Base-by-base conservation (phyloP, 1,140 invertebrate genomes). In the Halesus radiatus region DNA sequence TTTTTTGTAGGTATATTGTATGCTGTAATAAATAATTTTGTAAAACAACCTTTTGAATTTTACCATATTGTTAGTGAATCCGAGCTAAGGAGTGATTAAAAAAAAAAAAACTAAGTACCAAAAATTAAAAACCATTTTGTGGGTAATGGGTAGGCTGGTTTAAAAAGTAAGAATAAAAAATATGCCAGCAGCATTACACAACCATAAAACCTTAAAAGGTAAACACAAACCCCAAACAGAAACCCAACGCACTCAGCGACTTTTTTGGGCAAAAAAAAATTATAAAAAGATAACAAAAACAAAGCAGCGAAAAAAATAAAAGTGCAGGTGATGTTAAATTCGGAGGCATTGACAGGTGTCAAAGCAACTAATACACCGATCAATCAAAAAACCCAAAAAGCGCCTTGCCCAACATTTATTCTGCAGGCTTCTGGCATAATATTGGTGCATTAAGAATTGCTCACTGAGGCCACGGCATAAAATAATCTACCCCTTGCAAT, bases 311-410 rank as follows among this genome's bases (percentile, higher is more conserved):
- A 60, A 56, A 29, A 75, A 58, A 75, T 37, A 60, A 45, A 58
- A 56, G 50, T 74, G 70, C 70, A 74, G 70, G 18, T 54, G 53
- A 75, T 56, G 72, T 29, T 56, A 16, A 75, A 75, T 75, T 56
- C 72, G 54, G 72, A 68, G 76, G 76, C 62, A 53, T 66, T 52
- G 76, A 78, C 76, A 78, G 76, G 76, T 78, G 76, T 78, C 76
- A 78, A 37, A 78, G 60, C 62, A 78, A 37, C 62, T 78, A 53
- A 78, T 29, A 62, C 76, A 68, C 62, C 23, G 13, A 78, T 78
- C 76, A 78, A 54, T 78, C 76, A 78, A 75, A 73, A 20, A 50
- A 32, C 68, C 37, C 53, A 29, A 29, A 29, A 54, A 3, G 72
- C 72, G 15, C 72, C 72, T 29, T 54, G 13, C 22, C 18, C 37